Evolutionary conservation across 1,140 invertebrate genomes (phyloP).

Genomic region (Anagrus nilaparvatae): DNA sequence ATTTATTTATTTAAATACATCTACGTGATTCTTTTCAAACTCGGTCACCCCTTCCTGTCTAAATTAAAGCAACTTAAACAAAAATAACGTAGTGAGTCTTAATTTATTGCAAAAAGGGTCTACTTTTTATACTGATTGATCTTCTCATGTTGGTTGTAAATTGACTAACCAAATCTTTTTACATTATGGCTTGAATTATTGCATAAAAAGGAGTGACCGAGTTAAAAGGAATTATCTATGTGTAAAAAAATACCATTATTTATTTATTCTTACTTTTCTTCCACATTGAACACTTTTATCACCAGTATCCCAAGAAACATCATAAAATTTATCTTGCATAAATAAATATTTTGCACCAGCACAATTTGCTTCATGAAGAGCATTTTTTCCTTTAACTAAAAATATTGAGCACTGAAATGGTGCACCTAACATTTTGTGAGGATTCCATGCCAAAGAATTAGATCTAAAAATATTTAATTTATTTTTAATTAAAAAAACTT

Average conservation of each 20-base stretch:
- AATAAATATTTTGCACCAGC: slow-evolving; percentile 78
- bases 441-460: slow-evolving; percentile 86
- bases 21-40: background rate
- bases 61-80: no score
- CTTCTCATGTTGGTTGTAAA: no score
- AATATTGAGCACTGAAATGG: slow-evolving; percentile 83
- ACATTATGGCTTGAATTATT: no score
- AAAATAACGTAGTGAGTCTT: no score
- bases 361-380: slow-evolving; percentile 65
- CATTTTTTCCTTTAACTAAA: slow-evolving; percentile 52
- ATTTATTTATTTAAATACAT: background rate
- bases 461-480: slow-evolving; percentile 38
- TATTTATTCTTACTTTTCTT: slow-evolving; percentile 50
- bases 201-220: no score
- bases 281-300: slow-evolving; percentile 93
- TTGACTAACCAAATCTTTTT: background rate
- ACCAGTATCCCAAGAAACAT: slow-evolving; percentile 79
- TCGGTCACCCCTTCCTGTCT: background rate
- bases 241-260: slow-evolving; percentile 4
- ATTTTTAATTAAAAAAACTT: background rate
- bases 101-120: no score
- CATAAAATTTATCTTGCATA: slow-evolving; percentile 89
- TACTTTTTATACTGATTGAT: no score
- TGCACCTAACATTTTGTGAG: slow-evolving; percentile 83
- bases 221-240: no score